phyloP scores from a whole-genome alignment of 2,113 vertebrate genomes.

The Gasterosteus nipponicus region DNA sequence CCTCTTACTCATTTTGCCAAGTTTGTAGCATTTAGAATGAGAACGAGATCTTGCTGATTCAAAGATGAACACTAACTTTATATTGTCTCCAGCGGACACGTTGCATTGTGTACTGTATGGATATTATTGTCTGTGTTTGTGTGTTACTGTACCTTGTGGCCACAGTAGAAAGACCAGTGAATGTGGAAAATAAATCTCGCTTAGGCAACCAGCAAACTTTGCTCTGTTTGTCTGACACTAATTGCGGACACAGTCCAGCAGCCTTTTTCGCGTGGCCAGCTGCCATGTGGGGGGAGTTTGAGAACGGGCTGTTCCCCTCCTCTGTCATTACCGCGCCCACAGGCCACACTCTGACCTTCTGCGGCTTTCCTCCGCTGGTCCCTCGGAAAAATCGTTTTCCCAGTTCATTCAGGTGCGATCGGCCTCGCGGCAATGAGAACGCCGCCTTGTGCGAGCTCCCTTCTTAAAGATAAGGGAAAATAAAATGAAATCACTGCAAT shows the following conservation, averaged over 20 bases:
- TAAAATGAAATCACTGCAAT: background rate
- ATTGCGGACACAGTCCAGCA: conserved; percentile 39
- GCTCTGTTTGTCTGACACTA: conserved; percentile 36
- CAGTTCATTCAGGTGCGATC: background rate
- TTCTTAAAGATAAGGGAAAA: background rate
- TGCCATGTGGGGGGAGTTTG: conserved; percentile 30
- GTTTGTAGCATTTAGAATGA: conserved; percentile 2
- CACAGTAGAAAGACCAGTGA: conserved; percentile 34
- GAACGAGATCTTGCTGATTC: background rate
- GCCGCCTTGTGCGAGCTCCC: background rate
- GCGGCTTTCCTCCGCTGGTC: conserved; percentile 1
- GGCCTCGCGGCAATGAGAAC: background rate
- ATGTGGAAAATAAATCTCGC: conserved; percentile 43
- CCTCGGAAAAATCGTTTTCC: background rate
- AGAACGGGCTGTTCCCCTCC: conserved; percentile 47
- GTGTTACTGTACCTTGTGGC: conserved; percentile 29
- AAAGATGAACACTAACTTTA: background rate
- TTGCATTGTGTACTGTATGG: conserved; percentile 7
- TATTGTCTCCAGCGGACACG: background rate
- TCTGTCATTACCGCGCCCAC: conserved; percentile 15
- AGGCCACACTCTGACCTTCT: background rate
- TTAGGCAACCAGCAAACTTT: conserved; percentile 18
- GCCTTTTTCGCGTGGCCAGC: conserved; percentile 48
- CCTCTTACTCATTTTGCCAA: background rate
- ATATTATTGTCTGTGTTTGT: conserved; percentile 14